Conservation (phyloP, 2,797 vertebrate species). For the Phrynocephalus forsythii region DNA sequence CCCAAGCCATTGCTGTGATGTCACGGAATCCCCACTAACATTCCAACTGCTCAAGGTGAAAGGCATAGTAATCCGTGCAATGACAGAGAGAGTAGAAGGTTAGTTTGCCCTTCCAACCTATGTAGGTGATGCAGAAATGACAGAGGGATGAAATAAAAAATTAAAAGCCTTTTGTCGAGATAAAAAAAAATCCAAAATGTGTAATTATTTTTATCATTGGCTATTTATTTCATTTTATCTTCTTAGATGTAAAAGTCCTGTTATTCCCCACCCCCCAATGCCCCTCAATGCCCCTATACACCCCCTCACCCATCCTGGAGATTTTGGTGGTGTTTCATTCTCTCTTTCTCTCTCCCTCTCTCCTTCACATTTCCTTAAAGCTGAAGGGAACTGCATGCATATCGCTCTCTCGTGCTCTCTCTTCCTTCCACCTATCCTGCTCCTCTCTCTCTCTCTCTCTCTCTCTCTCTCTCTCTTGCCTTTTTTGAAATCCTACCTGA, state of each 20-base stretch:
- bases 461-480: neutral
- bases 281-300: neutral
- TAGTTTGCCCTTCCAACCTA: neutral
- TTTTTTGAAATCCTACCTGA: constrained; percentile 79
- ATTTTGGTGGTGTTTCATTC: neutral
- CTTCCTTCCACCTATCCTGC: too few species aligned
- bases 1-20: neutral
- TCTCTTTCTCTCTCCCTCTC: neutral
- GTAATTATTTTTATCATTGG: neutral
- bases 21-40: neutral
- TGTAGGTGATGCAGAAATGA: too few species aligned
- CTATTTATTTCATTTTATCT: neutral
- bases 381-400: neutral
- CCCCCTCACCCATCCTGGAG: too few species aligned
- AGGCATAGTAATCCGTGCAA: neutral
- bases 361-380: neutral
- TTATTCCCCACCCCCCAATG: too few species aligned
- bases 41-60: neutral
- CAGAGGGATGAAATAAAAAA: neutral
- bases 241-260: neutral
- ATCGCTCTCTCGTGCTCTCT: neutral
- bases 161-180: neutral
- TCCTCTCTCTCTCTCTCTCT: neutral
- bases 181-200: neutral
- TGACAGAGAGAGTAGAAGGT: neutral